Percentiles rank a stretch among this genome's conserved stretches.
Conservation (phyloP, 2,113 vertebrate genomes). For the Pycnonotus jocosus region DNA sequence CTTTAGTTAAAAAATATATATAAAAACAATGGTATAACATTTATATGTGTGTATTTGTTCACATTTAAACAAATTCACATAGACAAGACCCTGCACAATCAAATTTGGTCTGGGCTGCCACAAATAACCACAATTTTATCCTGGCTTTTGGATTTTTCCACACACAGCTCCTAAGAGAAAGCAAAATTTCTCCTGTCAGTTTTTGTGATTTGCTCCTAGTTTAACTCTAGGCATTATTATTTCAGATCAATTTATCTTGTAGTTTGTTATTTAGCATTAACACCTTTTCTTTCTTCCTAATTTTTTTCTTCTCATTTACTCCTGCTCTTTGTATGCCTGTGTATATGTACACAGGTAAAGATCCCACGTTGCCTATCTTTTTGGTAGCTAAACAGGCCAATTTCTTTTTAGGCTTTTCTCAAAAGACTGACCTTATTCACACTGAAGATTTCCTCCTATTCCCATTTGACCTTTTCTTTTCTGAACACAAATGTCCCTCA, state of each 20-base stretch:
- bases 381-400: not conserved
- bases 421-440: not conserved
- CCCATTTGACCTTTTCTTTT: not conserved
- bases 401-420: not conserved
- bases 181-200: not conserved
- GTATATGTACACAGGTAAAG: not conserved
- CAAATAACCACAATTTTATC: not conserved
- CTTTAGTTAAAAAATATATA: not conserved
- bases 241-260: not conserved
- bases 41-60: not conserved
- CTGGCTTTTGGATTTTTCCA: not conserved
- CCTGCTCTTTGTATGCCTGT: not conserved
- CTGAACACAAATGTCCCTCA: not conserved
- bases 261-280: not conserved
- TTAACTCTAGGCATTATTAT: not conserved
- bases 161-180: not conserved
- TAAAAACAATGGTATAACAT: not conserved
- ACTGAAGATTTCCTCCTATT: not conserved
- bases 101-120: not conserved
- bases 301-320: not conserved
- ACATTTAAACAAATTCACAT: not conserved
- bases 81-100: not conserved
- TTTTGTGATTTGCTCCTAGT: not conserved
- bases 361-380: not conserved
- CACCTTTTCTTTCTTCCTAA: not conserved